phyloP scores from a whole-genome alignment of 2,888 invertebrate species.

The Endotricha flammealis region DNA sequence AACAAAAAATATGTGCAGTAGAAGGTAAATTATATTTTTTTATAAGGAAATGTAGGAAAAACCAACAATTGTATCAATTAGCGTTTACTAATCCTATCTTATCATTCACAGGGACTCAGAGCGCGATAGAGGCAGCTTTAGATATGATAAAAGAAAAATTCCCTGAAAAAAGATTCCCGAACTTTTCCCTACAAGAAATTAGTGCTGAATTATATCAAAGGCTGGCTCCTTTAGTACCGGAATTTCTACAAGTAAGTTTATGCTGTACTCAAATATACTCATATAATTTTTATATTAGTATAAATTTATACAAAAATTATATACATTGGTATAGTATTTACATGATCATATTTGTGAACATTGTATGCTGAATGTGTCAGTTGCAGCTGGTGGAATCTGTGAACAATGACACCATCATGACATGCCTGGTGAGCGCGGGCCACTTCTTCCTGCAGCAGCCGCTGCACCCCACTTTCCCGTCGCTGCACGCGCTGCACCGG shows the following conservation, averaged over 20 bases:
- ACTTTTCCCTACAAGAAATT: slow-evolving; percentile 83
- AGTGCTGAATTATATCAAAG: slow-evolving; percentile 73
- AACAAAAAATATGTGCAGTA: slow-evolving; percentile 89
- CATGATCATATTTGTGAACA: slow-evolving; percentile 23
- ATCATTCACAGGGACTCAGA: slow-evolving; percentile 77
- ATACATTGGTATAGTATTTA: too few species aligned
- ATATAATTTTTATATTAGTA: too few species aligned
- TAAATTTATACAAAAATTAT: too few species aligned
- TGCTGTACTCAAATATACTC: too few species aligned
- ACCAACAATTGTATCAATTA: too few species aligned
- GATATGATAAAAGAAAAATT: slow-evolving; percentile 91
- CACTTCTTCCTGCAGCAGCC: slow-evolving; percentile 97
- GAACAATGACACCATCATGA: slow-evolving; percentile 94
- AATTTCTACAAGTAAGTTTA: slow-evolving; percentile 76
- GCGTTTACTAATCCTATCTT: too few species aligned
- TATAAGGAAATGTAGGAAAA: too few species aligned
- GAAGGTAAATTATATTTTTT: slow-evolving; percentile 78
- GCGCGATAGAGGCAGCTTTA: slow-evolving; percentile 89
- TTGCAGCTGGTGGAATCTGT: slow-evolving; percentile 93
- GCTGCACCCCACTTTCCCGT: slow-evolving; percentile 94
- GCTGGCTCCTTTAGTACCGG: slow-evolving; percentile 71
- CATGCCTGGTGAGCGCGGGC: slow-evolving; percentile 90
- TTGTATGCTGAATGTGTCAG: slow-evolving; percentile 36
- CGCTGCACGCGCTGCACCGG: slow-evolving; percentile 87
- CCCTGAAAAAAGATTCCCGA: slow-evolving; percentile 88